Evolutionary conservation across 1,140 invertebrate genomes (phyloP).

Genomic region (Psilanteris sp.): DNA sequence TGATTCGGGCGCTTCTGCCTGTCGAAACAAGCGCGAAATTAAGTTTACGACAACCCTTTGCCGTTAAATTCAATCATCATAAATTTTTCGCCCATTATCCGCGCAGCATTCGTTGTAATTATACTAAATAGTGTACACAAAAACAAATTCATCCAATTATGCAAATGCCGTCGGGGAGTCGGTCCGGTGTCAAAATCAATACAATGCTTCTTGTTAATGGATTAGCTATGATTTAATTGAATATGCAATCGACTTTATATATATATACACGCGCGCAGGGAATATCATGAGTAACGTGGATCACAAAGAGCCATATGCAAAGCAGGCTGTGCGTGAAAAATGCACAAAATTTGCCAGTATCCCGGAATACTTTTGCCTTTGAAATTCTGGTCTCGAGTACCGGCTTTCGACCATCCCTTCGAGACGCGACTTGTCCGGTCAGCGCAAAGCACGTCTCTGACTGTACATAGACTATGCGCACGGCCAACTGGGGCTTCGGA

Average conservation of each 20-base stretch:
- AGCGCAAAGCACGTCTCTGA: slow-evolving; percentile 35
- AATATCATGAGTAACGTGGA: slow-evolving; percentile 3
- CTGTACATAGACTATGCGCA: slow-evolving; percentile 26
- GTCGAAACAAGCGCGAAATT: not conserved
- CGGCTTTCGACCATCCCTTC: slow-evolving; percentile 40
- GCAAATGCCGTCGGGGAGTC: slow-evolving; percentile 16
- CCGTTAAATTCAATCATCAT: slow-evolving; percentile 7
- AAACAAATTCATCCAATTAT: slow-evolving; percentile 47
- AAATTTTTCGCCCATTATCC: slow-evolving; percentile 26
- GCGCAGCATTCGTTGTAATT: slow-evolving; percentile 19
- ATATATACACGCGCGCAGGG: too few relatives aligned
- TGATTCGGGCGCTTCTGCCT: too few relatives aligned
- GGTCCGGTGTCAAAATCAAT: slow-evolving; percentile 42
- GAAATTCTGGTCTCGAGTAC: slow-evolving; percentile 32
- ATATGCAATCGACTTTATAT: slow-evolving; percentile 45
- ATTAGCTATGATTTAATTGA: slow-evolving; percentile 53
- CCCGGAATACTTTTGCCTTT: slow-evolving; percentile 42
- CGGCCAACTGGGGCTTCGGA: slow-evolving; percentile 36
- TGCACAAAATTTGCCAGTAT: slow-evolving; percentile 13
- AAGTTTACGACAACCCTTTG: not conserved
- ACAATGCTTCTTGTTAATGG: slow-evolving; percentile 45
- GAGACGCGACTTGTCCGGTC: slow-evolving; percentile 46
- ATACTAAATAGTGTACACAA: slow-evolving; percentile 39
- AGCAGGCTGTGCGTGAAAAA: slow-evolving; percentile 32
- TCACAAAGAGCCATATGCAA: slow-evolving; percentile 36